Conservation (phyloP, 2,888 invertebrate species). For the Drosophila phalerata region DNA sequence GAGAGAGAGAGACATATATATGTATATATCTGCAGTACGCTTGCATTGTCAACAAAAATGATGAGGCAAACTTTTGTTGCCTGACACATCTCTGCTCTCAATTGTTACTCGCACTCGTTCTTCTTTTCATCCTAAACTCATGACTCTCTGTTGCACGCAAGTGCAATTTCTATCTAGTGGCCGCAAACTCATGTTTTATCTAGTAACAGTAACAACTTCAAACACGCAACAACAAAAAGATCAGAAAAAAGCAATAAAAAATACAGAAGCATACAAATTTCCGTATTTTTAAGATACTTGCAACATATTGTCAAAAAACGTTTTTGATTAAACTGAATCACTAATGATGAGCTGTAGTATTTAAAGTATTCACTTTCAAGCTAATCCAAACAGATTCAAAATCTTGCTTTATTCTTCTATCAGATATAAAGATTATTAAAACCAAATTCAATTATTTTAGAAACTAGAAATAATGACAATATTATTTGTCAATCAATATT, state of each 20-base stretch:
- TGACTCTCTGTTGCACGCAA: not conserved
- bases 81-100: not conserved
- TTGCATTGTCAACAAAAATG: conserved; percentile 52
- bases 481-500: no score
- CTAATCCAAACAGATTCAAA: not conserved
- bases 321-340: not conserved
- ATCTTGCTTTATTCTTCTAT: not conserved
- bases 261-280: not conserved
- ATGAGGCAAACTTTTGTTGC: conserved; percentile 36
- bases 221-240: not conserved
- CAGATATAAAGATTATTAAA: no score
- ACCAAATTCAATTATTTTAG: no score
- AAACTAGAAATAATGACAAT: no score
- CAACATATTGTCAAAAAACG: not conserved
- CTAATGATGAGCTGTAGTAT: not conserved
- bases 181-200: not conserved
- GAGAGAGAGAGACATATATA: no score
- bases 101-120: not conserved
- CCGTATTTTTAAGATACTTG: not conserved
- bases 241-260: not conserved
- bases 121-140: not conserved
- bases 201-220: conserved; percentile 10
- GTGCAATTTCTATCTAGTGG: conserved; percentile 1
- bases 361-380: not conserved
- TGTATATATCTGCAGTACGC: conserved; percentile 8